Percentiles rank a stretch among this genome's conserved stretches.
phyloP scores from a whole-genome alignment of 2,888 invertebrate species.

The Cerceris rybyensis region DNA sequence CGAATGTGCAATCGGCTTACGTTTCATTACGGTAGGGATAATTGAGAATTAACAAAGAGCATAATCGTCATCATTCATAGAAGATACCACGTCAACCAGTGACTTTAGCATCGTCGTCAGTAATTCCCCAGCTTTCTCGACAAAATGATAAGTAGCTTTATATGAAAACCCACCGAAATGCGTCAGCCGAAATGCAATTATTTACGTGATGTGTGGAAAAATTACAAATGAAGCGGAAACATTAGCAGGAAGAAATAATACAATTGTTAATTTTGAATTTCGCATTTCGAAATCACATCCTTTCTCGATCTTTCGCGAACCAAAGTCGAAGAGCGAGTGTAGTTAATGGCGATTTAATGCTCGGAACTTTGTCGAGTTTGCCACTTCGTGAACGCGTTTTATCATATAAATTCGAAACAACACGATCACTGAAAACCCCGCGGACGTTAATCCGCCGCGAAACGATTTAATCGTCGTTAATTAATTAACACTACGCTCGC shows the following conservation, averaged over 20 bases:
- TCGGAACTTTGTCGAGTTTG: conserved; percentile 5
- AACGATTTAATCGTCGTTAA: conserved; percentile 17
- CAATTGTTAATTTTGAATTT: conserved; percentile 33
- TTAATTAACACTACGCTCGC: neutral
- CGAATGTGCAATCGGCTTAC: conserved; percentile 46
- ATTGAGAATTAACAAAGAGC: conserved; percentile 41
- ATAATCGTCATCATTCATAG: conserved; percentile 12
- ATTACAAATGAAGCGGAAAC: neutral
- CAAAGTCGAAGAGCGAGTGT: neutral
- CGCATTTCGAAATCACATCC: conserved; percentile 16
- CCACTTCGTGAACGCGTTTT: neutral
- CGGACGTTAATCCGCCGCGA: neutral
- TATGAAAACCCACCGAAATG: neutral
- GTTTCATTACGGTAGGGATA: conserved; percentile 32
- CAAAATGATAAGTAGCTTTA: neutral
- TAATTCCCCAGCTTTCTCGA: neutral
- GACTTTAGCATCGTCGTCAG: too few relatives aligned
- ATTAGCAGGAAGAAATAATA: neutral
- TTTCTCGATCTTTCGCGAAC: conserved; percentile 18
- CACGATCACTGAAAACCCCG: neutral
- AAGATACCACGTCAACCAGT: neutral
- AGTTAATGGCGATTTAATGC: conserved; percentile 22
- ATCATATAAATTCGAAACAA: conserved; percentile 3
- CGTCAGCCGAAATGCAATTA: neutral
- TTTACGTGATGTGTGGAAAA: neutral